Base-by-base conservation (phyloP, 2,888 invertebrate genomes). In the Antitype chi region DNA sequence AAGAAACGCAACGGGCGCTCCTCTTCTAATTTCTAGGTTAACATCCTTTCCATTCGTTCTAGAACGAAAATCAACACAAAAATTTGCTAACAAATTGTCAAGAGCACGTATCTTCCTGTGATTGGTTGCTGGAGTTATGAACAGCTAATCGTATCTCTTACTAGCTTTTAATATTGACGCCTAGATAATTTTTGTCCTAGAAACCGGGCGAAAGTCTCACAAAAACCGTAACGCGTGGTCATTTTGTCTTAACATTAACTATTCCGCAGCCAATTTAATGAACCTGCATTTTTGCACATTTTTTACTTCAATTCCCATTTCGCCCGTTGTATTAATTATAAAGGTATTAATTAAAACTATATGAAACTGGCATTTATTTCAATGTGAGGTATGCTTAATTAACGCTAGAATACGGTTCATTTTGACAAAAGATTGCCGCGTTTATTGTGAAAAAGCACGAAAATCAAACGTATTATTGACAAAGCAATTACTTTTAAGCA, bases 211-310 rank as follows among this genome's bases (percentile, higher is more conserved):
- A 79, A 62, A 72, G 74, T 86, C 74, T 72, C 68, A 13, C 62
- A 38, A 32, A 74, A 75, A 57, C 7, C 28, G 13, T 67, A 74
- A 76, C 28, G 60, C 38, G 13, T 88, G 74, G 87, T 47, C 78
- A 76, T 80, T 52, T 49, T 71, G 20, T 64, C 70, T 74, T 70
- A 67, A 71, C 82, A 88, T 88, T 81, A 82, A 78, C 85, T 85
- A 85, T 87, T 85, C 80, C 75, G 80, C 66, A 87, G 82, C 69
- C 62, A 88, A 87, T 85, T 85, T 87, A 87, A 87, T 87, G 87
- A 87, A 82, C 78, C 76, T 79, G 82, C 82, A 87, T 85, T 87
- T 88, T 81, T 81, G 76, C 75, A 80, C 55, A 75, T 74, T 85
- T 85, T 88, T 82, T 79, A 87, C 70, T 79, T 72, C 66, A 82